Percentiles rank a stretch among this genome's conserved stretches.
Evolutionary conservation across 2,888 invertebrate species (phyloP).

Genomic region (Drosophila bunnanda): DNA sequence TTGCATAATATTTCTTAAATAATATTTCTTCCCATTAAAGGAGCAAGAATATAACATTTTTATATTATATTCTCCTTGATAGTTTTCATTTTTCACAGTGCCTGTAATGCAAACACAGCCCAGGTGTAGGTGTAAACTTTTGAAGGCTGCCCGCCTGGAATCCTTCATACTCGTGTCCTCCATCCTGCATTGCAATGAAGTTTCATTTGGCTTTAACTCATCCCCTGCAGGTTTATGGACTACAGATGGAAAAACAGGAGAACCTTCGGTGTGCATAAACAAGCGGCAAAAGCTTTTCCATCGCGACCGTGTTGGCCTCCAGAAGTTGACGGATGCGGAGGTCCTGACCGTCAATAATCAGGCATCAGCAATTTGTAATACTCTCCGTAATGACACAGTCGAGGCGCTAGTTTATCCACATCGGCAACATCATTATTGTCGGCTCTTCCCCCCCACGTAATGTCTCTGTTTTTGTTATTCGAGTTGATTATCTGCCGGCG

Average conservation of each 20-base stretch:
- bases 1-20: neutral
- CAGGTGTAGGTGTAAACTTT: slow-evolving; percentile 23
- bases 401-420: slow-evolving; percentile 39
- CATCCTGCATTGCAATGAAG: slow-evolving; percentile 11
- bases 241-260: slow-evolving; percentile 6
- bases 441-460: neutral
- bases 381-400: slow-evolving; percentile 53
- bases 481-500: slow-evolving; percentile 62
- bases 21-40: neutral
- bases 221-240: slow-evolving; percentile 24
- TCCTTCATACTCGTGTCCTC: slow-evolving; percentile 11
- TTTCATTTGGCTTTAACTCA: slow-evolving; percentile 14
- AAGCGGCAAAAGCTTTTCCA: slow-evolving; percentile 25
- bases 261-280: slow-evolving; percentile 43
- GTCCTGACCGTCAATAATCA: slow-evolving; percentile 45
- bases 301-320: slow-evolving; percentile 11
- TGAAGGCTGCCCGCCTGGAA: slow-evolving; percentile 35
- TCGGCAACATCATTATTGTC: slow-evolving; percentile 35
- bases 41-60: neutral
- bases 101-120: neutral
- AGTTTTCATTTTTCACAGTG: neutral
- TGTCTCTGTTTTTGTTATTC: slow-evolving; percentile 42
- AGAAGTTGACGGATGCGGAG: slow-evolving; percentile 45
- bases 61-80: neutral
- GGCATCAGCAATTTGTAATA: slow-evolving; percentile 65